phyloP scores from a whole-genome alignment of 2,797 vertebrate species.

The Poecile montanus region DNA sequence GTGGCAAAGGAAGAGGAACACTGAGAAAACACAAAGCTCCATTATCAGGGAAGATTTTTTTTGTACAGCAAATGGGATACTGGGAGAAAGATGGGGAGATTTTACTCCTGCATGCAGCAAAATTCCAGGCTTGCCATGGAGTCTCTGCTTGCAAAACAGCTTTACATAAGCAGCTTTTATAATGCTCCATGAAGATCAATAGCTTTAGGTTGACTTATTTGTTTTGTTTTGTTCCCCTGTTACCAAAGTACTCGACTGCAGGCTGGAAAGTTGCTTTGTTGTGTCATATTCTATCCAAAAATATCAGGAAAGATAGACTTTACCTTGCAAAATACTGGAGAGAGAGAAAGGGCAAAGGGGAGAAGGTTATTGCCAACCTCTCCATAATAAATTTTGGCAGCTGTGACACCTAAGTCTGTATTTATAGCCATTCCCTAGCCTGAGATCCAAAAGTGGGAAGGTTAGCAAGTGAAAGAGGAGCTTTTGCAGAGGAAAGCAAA shows the following conservation, averaged over 20 bases:
- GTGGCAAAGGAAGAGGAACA: neutral
- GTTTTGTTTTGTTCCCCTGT: neutral
- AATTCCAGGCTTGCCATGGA: neutral
- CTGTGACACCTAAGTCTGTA: neutral
- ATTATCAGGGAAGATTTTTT: neutral
- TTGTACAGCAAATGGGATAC: neutral
- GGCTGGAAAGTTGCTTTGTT: neutral
- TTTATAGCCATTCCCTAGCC: neutral
- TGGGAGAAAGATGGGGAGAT: neutral
- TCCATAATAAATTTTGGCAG: slow-evolving; percentile 12
- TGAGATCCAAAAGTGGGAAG: neutral
- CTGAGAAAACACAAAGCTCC: neutral
- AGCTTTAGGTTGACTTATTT: neutral
- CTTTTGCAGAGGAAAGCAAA: slow-evolving; percentile 2
- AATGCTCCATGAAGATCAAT: slow-evolving; percentile 34
- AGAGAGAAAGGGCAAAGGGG: slow-evolving; percentile 2
- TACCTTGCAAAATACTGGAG: neutral
- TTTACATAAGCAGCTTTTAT: slow-evolving; percentile 52
- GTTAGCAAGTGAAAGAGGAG: slow-evolving; percentile 24
- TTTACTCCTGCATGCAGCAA: neutral
- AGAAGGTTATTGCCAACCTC: neutral
- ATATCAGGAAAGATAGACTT: neutral
- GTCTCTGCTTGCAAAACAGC: neutral
- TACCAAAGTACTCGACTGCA: neutral
- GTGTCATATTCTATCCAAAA: slow-evolving; percentile 6